Percentiles rank a stretch among this genome's conserved stretches.
Evolutionary conservation across 2,113 vertebrate species (phyloP).

Genomic region (Phalacrocorax carbo): DNA sequence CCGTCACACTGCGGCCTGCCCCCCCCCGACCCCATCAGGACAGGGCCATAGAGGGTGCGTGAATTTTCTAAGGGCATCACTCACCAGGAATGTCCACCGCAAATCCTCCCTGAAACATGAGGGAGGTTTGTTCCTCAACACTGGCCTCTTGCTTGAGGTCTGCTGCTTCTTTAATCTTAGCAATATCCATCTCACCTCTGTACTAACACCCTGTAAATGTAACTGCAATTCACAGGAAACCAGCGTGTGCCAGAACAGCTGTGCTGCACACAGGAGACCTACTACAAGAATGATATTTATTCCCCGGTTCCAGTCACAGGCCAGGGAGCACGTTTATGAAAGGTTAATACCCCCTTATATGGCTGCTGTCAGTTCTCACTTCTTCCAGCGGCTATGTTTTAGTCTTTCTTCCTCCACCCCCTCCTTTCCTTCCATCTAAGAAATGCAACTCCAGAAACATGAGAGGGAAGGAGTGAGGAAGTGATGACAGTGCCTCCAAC

Average conservation of each 20-base stretch:
- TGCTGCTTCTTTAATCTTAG: background rate
- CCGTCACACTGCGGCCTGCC: background rate
- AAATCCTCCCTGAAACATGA: background rate
- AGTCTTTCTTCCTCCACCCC: background rate
- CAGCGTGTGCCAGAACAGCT: background rate
- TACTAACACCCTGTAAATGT: background rate
- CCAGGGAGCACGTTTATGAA: conserved; percentile 53
- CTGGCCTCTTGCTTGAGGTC: background rate
- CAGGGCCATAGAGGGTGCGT: background rate
- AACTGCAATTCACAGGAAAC: background rate
- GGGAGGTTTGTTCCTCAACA: background rate
- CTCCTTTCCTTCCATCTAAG: background rate
- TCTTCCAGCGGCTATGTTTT: background rate
- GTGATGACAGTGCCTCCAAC: background rate
- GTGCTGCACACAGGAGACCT: background rate
- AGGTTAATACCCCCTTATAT: conserved; percentile 56
- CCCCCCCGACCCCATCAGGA: fast-evolving
- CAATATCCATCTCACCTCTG: background rate
- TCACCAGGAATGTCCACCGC: background rate
- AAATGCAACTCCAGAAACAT: background rate
- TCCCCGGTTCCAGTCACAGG: conserved; percentile 12
- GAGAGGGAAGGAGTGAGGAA: background rate
- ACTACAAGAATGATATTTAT: background rate
- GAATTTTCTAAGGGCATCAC: background rate
- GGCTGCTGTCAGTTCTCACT: conserved; percentile 38